Base-by-base conservation (phyloP, 2,113 vertebrate species). In the Scytalopus superciliaris region DNA sequence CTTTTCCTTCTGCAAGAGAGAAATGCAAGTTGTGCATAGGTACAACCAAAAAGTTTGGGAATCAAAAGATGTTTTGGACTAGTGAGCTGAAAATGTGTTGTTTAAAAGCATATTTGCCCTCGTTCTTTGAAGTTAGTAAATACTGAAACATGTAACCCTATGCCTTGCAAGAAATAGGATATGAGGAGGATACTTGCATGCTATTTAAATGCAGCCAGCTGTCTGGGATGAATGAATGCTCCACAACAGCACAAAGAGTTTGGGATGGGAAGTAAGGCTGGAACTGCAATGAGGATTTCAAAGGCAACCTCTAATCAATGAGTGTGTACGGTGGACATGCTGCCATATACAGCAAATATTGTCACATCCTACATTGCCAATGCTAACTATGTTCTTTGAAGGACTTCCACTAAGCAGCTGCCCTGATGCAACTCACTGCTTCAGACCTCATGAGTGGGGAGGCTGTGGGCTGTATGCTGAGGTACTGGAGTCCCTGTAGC, bases 281-380 rank as follows among this genome's bases (percentile, higher is more conserved):
- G 37, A 89, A 33, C 37, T n/a, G 13, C 49, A 12, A 13, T 0
- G 8, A 64, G 66, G 40, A 15, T 79, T 91, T 72, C 40, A 37
- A 6, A 94, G 13, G n/a, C 44, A 23, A 31, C 27, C 7, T 49
- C 28, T 22, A 25, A 50, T 42, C 19, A 44, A 0, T 22, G 55
- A 31, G 25, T 7, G 6, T 31, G 7, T 39, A 24, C 0, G 1
- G 35, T 1, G 6, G 7, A 40, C 4, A 3, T 25, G 55, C 39
- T 94, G 66, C 62, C 31, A 4, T 9, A 5, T 3, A 28, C 15
- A 73, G 67, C 69, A 52, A 53, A 33, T 4, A 31, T 3, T 64
- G 19, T 31, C 39, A 15, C 1, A 5, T 69, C n/a, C 75, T 27
- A 6, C 77, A 3, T 14, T 2, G 2, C 11, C 12, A 13, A 1